Base-by-base conservation (phyloP, 2,888 invertebrate species). In the Eupithecia dodoneata region DNA sequence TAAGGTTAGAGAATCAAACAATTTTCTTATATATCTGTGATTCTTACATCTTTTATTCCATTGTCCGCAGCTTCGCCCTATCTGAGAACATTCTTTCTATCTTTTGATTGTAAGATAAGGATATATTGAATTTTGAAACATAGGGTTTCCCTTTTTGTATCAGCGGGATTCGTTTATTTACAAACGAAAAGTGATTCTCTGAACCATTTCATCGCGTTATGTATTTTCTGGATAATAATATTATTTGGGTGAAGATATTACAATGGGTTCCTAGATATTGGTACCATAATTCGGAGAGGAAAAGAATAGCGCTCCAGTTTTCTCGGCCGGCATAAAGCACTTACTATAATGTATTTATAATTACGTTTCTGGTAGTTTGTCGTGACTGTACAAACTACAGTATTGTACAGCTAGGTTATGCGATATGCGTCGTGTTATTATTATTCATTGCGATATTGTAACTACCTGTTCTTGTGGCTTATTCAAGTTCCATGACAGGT, bases 281-380 rank as follows among this genome's bases (percentile, higher is more conserved):
- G 42, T 42, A 66, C 52, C n/a, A 75, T 79, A 76, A 80, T 82
- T 80, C 79, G 75, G 80, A 75, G 75, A 79, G 77, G 81, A 80
- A 81, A 81, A 79, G 79, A 81, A 80, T 82, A 80, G 80, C 77
- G 88, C 87, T 85, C 88, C 86, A 87, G 86, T 87, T 87, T 85
- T 86, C 84, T 86, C 85, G 84, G 47, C 84, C 84, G 84, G 87
- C 89, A 89, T 91, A 89, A 87, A 87, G 88, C 90, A 93, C 91
- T 91, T 89, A 88, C 87, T 85, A 87, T 94, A 94, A 94, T 94
- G 94, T 88, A 87, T 94, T 94, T 93, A 94, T 94, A 94, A 94
- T 94, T 93, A 92, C 91, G 88, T 88, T 87, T 87, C 90, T 91
- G 88, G 88, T 89, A 89, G 88, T 86, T 85, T 88, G 86, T 91